These are phyloP conservation scores for Phrixothrix hirtus DNA, from an alignment of 2,888 invertebrate genomes.

Conservation along the genomic window DNA sequence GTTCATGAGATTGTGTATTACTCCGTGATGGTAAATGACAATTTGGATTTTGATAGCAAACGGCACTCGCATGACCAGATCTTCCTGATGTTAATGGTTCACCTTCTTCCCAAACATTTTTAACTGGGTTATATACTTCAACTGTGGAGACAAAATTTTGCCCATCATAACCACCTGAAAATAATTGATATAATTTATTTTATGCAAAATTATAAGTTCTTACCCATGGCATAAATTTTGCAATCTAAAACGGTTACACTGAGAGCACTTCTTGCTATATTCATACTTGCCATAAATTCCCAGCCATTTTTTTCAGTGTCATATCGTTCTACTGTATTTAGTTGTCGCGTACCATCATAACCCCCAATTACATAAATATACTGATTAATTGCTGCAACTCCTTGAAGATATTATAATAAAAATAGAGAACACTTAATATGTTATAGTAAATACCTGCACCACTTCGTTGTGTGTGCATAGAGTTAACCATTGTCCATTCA, in stretches of 20 bases:
- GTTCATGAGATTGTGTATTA: constrained; percentile 6
- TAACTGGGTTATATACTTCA: constrained; percentile 83
- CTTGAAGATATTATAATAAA: constrained; percentile 50
- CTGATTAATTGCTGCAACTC: constrained; percentile 82
- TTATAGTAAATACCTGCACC: constrained; percentile 69
- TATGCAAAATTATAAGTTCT: too few relatives aligned
- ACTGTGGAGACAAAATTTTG: constrained; percentile 81
- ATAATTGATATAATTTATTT: too few relatives aligned
- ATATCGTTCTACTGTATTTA: constrained; percentile 83
- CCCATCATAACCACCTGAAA: constrained; percentile 87
- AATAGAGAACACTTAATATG: neutral
- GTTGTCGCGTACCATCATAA: constrained; percentile 83
- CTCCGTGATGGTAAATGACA: constrained; percentile 15
- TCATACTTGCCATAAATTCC: constrained; percentile 77
- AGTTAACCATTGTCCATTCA: constrained; percentile 79
- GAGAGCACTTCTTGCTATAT: constrained; percentile 82
- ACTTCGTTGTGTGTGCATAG: constrained; percentile 79
- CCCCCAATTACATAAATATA: constrained; percentile 93
- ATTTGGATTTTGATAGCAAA: constrained; percentile 74
- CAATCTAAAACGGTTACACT: constrained; percentile 85
- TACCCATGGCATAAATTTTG: constrained; percentile 88
- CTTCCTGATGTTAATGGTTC: constrained; percentile 80
- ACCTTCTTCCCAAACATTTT: constrained; percentile 76
- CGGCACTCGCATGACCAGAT: constrained; percentile 90
- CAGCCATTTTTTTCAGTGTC: constrained; percentile 82